Evolutionary conservation across 2,888 invertebrate genomes (phyloP).

Genomic region (Melinaea marsaeus): DNA sequence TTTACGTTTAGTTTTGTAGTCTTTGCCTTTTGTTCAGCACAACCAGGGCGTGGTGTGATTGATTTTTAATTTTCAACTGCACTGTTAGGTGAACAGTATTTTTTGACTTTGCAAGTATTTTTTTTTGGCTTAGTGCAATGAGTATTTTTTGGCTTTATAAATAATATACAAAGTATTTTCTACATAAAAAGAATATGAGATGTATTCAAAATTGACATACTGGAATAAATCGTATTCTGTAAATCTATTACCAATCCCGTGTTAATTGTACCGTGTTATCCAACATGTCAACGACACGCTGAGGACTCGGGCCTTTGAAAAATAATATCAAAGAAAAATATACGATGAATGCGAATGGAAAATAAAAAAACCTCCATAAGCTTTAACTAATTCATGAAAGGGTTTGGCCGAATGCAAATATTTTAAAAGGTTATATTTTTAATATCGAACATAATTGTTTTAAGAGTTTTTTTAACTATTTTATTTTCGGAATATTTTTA

Average conservation of each 20-base stretch:
- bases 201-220: too few species aligned
- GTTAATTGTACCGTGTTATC: slow-evolving; percentile 5
- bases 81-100: background rate
- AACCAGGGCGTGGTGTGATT: slow-evolving; percentile 19
- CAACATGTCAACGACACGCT: slow-evolving; percentile 3
- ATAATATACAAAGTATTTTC: too few species aligned
- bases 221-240: too few species aligned
- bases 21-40: slow-evolving; percentile 22
- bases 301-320: slow-evolving; percentile 2
- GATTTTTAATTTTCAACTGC: slow-evolving; percentile 14
- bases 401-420: too few species aligned
- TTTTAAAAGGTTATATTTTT: too few species aligned
- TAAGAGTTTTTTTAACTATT: too few species aligned
- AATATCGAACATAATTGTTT: too few species aligned
- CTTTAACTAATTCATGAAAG: slow-evolving; percentile 8
- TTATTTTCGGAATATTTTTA: too few species aligned
- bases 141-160: too few species aligned
- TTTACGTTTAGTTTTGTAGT: slow-evolving; percentile 41
- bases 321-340: slow-evolving; percentile 5
- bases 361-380: slow-evolving; percentile 37
- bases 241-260: slow-evolving; percentile 3
- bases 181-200: too few species aligned
- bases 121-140: background rate
- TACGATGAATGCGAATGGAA: slow-evolving; percentile 44
- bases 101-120: background rate